phyloP scores from a whole-genome alignment of 2,113 vertebrate genomes.

The Tragelaphus buxtoni region DNA sequence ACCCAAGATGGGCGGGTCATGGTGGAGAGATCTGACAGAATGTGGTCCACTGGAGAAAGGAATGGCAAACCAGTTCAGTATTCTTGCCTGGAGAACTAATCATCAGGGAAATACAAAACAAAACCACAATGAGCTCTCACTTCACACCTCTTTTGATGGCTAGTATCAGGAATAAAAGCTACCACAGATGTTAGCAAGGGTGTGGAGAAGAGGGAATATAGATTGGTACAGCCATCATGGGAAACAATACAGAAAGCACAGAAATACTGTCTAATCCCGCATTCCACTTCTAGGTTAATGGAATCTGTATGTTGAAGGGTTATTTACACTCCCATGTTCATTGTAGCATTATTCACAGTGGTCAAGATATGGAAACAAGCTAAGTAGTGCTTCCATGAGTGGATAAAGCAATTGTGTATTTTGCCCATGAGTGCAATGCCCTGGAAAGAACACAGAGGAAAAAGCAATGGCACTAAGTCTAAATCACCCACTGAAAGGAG shows the following conservation, averaged over 20 bases:
- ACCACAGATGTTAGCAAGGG: background rate
- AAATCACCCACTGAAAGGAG: background rate
- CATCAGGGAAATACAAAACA: background rate
- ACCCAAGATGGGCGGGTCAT: too few species aligned
- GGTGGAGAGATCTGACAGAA: too few species aligned
- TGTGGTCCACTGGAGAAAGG: too few species aligned
- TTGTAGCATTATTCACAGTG: background rate
- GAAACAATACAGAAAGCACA: background rate
- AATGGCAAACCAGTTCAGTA: too few species aligned
- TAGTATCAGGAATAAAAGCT: background rate
- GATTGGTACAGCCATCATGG: background rate
- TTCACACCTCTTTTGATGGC: background rate
- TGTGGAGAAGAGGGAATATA: background rate
- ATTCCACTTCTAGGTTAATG: background rate
- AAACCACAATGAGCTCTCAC: background rate
- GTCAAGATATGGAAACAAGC: background rate
- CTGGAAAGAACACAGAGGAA: background rate
- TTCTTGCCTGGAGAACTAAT: too few species aligned
- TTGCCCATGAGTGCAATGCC: background rate
- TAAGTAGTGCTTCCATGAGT: background rate
- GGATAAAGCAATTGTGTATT: background rate
- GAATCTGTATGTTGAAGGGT: background rate
- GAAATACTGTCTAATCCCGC: background rate
- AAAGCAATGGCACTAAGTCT: background rate
- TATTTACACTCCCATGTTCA: background rate